phyloP scores from a whole-genome alignment of 1,140 invertebrate species.

The Trichonephila inaurata region DNA sequence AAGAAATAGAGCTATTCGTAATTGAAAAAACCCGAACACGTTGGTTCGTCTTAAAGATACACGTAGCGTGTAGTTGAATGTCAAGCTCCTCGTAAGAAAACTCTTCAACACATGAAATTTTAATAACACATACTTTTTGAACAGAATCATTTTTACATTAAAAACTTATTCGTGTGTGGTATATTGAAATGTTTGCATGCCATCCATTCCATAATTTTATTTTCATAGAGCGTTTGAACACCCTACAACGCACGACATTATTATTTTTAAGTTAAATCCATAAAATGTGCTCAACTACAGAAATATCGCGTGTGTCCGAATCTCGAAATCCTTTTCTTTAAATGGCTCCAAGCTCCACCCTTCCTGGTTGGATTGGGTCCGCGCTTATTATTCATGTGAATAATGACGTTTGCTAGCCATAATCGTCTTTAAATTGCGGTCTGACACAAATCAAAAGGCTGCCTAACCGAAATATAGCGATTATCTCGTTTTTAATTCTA shows the following conservation, averaged over 20 bases:
- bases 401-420: slow-evolving; percentile 59
- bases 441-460: neutral
- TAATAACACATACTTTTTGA: neutral
- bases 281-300: neutral
- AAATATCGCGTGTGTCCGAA: neutral
- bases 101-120: neutral
- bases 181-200: neutral
- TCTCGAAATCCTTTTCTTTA: neutral
- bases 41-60: too few relatives aligned
- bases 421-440: slow-evolving; percentile 65
- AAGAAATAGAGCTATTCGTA: too few relatives aligned
- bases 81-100: neutral
- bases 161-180: neutral
- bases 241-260: neutral
- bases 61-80: neutral
- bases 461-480: neutral
- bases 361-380: slow-evolving; percentile 41
- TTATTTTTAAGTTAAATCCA: neutral
- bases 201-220: slow-evolving; percentile 28
- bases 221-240: neutral
- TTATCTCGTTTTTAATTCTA: neutral
- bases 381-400: slow-evolving; percentile 60
- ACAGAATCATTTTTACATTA: neutral
- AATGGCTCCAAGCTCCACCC: slow-evolving; percentile 26
- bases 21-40: too few relatives aligned